phyloP scores from a whole-genome alignment of 2,797 vertebrate species.

The Enteromius viviparus region DNA sequence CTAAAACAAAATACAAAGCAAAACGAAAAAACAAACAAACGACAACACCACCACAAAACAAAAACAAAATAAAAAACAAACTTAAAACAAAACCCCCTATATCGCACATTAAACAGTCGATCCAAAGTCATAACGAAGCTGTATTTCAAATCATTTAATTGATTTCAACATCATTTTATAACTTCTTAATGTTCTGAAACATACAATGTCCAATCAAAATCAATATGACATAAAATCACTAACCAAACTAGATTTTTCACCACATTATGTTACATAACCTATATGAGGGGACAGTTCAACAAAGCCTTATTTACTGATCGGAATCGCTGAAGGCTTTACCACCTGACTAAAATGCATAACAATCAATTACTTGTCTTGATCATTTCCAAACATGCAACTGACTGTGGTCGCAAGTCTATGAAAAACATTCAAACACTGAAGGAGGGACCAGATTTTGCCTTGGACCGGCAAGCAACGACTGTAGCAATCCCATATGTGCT shows the following conservation, averaged over 20 bases:
- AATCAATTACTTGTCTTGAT: too few relatives aligned
- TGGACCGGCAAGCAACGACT: background rate
- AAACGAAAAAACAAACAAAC: too few relatives aligned
- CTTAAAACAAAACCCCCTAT: background rate
- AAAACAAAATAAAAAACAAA: too few relatives aligned
- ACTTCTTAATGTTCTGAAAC: background rate
- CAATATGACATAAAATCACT: background rate
- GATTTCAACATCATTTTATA: background rate
- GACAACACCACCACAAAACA: too few relatives aligned
- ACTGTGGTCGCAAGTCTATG: too few relatives aligned
- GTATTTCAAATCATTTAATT: background rate
- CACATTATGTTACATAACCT: too few relatives aligned
- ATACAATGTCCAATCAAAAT: background rate
- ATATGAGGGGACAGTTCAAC: too few relatives aligned
- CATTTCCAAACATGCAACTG: too few relatives aligned
- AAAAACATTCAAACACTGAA: background rate
- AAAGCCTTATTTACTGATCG: too few relatives aligned
- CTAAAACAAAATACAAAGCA: too few relatives aligned
- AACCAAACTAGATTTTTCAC: background rate
- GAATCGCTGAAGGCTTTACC: too few relatives aligned
- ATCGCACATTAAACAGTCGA: background rate
- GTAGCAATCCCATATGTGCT: background rate
- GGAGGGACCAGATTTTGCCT: background rate
- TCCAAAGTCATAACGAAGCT: background rate
- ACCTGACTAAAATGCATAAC: too few relatives aligned